A percentile compares a stretch with the other conserved stretches of the same genome.
Evolutionary conservation across 92 coral and sea anemone species (phyloP).

Genomic region (Phenganax stokvisi): DNA sequence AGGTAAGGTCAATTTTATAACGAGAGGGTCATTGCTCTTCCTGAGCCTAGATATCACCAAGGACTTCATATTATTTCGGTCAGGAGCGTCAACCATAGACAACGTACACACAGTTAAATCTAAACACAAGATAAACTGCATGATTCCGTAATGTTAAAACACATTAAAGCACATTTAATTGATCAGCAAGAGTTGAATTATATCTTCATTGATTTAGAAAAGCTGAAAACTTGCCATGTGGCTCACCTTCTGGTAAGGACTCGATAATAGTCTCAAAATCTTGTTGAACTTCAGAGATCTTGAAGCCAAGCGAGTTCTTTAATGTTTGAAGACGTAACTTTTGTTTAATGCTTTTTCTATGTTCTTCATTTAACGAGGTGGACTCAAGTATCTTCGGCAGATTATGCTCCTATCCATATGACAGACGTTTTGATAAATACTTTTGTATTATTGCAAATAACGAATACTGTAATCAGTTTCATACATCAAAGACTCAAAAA

Average conservation of each 20-base stretch:
- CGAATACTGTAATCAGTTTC: too few species aligned
- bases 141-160: not conserved
- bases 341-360: conserved; percentile 5
- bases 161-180: not conserved
- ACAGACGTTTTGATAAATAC: too few species aligned
- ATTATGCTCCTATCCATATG: not conserved
- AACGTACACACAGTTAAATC: conserved; percentile 92
- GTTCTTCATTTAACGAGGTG: not conserved
- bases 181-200: not conserved
- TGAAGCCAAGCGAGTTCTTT: conserved; percentile 14
- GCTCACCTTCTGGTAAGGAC: conserved; percentile 24
- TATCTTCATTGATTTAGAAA: not conserved
- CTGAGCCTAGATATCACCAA: conserved; percentile 65
- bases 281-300: conserved; percentile 1
- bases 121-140: conserved; percentile 12
- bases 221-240: not conserved
- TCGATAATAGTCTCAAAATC: conserved; percentile 4
- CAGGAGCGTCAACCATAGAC: conserved; percentile 50
- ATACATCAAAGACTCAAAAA: too few species aligned
- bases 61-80: conserved; percentile 43
- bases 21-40: conserved; percentile 57
- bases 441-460: too few species aligned
- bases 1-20: conserved; percentile 57
- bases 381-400: conserved; percentile 15
- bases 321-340: conserved; percentile 11